Evolutionary conservation across 1,140 invertebrate species (phyloP).

Genomic region (Papilio xuthus): DNA sequence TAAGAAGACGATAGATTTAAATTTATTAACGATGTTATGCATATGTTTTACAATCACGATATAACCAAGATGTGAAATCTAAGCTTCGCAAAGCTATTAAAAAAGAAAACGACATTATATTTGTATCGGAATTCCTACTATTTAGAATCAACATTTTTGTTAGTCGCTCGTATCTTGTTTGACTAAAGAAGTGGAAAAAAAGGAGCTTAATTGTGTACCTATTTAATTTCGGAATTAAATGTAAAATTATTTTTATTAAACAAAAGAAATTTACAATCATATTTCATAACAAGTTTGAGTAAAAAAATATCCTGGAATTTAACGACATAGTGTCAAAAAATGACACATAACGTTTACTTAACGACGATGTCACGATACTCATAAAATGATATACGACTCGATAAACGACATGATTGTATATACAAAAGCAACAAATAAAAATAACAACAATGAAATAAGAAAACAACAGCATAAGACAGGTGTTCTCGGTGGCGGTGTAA

Average conservation of each 20-base stretch:
- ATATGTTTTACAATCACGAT: neutral
- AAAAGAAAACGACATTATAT: too few species aligned
- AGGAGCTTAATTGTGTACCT: too few species aligned
- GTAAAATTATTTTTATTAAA: neutral
- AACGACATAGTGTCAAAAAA: constrained; percentile 2
- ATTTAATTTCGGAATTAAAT: neutral
- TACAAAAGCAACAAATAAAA: constrained; percentile 24
- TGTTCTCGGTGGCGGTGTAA: constrained; percentile 41
- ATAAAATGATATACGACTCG: constrained; percentile 34
- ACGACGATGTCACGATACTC: constrained; percentile 33
- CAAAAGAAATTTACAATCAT: neutral
- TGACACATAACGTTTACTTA: constrained; percentile 21
- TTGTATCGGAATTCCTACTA: too few species aligned
- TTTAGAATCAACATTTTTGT: too few species aligned
- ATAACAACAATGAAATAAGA: constrained; percentile 30
- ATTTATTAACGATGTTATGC: neutral
- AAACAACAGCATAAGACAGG: constrained; percentile 45
- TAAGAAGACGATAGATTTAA: constrained; percentile 5
- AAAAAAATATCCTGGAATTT: constrained; percentile 13
- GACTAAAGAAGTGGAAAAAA: too few species aligned
- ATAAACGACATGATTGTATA: constrained; percentile 19
- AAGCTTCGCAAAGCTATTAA: neutral
- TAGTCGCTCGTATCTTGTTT: too few species aligned
- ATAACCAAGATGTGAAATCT: neutral
- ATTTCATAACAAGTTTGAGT: neutral